phyloP scores from a whole-genome alignment of 2,113 vertebrate species.

The Epinephelus lanceolatus region DNA sequence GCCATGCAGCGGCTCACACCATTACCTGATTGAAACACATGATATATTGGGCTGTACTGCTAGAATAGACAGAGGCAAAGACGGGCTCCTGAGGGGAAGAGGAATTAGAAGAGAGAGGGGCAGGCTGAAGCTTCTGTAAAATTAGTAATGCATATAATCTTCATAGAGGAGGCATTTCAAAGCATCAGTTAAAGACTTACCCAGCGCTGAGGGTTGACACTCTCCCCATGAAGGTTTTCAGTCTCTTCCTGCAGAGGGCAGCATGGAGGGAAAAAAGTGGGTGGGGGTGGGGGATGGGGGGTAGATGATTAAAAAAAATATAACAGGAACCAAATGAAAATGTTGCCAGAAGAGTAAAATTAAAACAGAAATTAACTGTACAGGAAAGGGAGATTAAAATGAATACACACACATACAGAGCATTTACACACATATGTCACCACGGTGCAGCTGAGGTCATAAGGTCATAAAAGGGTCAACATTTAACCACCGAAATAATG shows the following conservation, averaged over 20 bases:
- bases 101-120: constrained; percentile 25
- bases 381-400: neutral
- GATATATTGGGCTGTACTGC: constrained; percentile 81
- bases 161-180: neutral
- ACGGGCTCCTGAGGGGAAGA: constrained; percentile 83
- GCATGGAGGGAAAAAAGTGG: neutral
- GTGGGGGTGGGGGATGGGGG: neutral
- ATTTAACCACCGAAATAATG: constrained; percentile 29
- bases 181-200: constrained; percentile 65
- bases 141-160: constrained; percentile 9
- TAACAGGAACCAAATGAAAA: neutral
- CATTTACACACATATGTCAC: neutral
- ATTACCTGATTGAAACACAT: constrained; percentile 88
- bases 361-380: too few species aligned
- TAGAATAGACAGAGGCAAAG: constrained; percentile 85
- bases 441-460: neutral
- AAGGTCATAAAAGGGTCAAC: constrained; percentile 21
- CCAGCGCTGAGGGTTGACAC: constrained; percentile 73
- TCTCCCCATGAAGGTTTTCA: constrained; percentile 33
- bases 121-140: constrained; percentile 30
- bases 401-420: neutral
- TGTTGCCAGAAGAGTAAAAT: neutral
- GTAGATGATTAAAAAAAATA: neutral
- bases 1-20: constrained; percentile 51
- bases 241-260: constrained; percentile 63